A percentile compares a stretch with the other conserved stretches of the same genome.
phyloP scores from a whole-genome alignment of 2,797 vertebrate species.

The Sebastes flavidus region DNA sequence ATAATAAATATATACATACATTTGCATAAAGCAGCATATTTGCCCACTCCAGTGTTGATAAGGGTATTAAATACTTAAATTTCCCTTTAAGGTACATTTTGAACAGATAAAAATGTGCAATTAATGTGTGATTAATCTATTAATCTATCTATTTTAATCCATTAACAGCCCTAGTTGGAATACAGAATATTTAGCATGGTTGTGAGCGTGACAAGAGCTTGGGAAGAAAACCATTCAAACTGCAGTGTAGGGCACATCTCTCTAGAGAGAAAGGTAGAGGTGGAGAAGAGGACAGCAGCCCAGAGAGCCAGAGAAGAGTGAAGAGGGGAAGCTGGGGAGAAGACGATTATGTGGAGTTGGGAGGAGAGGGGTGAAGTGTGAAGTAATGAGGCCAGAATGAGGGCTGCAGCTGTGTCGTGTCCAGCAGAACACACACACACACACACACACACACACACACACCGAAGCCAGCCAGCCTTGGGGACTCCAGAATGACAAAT shows the following conservation, averaged over 20 bases:
- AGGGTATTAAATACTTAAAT: no score
- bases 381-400: conserved; percentile 70
- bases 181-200: neutral
- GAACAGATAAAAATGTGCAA: no score
- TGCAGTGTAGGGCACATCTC: neutral
- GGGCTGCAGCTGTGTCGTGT: conserved; percentile 65
- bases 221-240: neutral
- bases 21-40: no score
- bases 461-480: conserved; percentile 48
- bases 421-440: conserved; percentile 43
- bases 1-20: no score
- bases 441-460: conserved; percentile 1
- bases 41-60: no score
- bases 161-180: neutral
- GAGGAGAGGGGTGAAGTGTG: conserved; percentile 61
- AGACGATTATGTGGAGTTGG: conserved; percentile 31
- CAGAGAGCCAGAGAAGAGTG: neutral
- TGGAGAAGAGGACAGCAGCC: neutral
- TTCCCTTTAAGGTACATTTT: no score
- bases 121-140: no score
- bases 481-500: conserved; percentile 69
- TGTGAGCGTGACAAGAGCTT: neutral
- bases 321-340: conserved; percentile 7
- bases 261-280: neutral
- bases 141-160: no score